These are phyloP conservation scores for Aulostomus chinensis DNA, from an alignment of 2,797 vertebrate genomes.

Conservation along the genomic window DNA sequence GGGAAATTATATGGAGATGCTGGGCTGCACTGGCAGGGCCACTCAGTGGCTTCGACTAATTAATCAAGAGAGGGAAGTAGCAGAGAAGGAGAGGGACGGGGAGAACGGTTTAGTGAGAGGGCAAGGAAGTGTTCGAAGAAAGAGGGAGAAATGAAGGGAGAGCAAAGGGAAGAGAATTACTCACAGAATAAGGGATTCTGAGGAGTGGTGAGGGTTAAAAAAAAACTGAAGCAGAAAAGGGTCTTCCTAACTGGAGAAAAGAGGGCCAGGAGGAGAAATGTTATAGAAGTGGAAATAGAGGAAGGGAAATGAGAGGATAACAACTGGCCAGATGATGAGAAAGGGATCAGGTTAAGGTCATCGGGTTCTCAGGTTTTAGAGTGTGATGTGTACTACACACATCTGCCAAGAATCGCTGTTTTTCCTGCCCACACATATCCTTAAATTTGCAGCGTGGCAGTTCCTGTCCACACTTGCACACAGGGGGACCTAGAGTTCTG, in stretches of 20 bases:
- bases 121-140: too few species aligned
- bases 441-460: too few species aligned
- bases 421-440: too few species aligned
- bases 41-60: slow-evolving; percentile 62
- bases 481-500: too few species aligned
- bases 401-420: too few species aligned
- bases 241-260: neutral
- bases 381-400: too few species aligned
- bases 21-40: slow-evolving; percentile 26
- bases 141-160: too few species aligned
- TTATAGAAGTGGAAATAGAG: neutral
- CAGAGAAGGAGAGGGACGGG: slow-evolving; percentile 3
- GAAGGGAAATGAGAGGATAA: neutral
- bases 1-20: slow-evolving; percentile 45
- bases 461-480: too few species aligned
- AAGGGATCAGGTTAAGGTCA: neutral
- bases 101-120: too few species aligned
- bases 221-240: neutral
- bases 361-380: too few species aligned
- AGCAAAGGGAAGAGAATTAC: too few species aligned
- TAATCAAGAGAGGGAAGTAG: slow-evolving; percentile 54
- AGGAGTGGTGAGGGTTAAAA: neutral
- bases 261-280: neutral
- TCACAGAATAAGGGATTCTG: too few species aligned
- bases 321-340: slow-evolving; percentile 8